phyloP scores from a whole-genome alignment of 2,888 invertebrate genomes.

The Hemistola chrysoprasaria region DNA sequence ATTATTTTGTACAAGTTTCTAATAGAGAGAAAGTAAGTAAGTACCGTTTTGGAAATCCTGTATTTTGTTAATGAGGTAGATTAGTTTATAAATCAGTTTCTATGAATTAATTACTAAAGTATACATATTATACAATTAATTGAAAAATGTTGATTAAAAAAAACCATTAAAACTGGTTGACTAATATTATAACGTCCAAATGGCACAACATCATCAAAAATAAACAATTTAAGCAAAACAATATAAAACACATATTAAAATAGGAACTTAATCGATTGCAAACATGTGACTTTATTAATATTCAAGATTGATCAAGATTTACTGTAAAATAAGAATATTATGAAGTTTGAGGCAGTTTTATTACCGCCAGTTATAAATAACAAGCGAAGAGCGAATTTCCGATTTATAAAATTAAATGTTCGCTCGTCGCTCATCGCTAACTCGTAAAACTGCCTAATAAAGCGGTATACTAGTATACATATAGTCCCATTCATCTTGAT shows the following conservation, averaged over 20 bases:
- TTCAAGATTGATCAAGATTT: no score
- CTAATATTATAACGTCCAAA: constrained; percentile 24
- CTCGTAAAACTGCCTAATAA: no score
- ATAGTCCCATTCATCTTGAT: neutral
- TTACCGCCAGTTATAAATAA: no score
- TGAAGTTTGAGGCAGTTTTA: no score
- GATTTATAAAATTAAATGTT: no score
- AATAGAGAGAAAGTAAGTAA: constrained; percentile 43
- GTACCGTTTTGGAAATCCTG: constrained; percentile 46
- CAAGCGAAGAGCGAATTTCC: no score
- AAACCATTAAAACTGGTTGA: no score
- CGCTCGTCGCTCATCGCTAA: no score
- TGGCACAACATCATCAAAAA: constrained; percentile 52
- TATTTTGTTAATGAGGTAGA: constrained; percentile 68
- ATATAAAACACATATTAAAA: constrained; percentile 54
- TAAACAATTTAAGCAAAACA: constrained; percentile 57
- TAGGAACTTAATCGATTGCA: constrained; percentile 79
- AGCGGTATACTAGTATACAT: no score
- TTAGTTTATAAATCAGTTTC: constrained; percentile 38
- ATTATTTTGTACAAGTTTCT: constrained; percentile 68
- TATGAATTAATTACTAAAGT: constrained; percentile 2
- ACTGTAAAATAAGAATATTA: no score
- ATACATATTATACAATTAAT: no score
- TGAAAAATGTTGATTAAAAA: no score
- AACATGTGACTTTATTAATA: constrained; percentile 25